Conservation (phyloP, 2,888 invertebrate species). For the Icerya purchasi region DNA sequence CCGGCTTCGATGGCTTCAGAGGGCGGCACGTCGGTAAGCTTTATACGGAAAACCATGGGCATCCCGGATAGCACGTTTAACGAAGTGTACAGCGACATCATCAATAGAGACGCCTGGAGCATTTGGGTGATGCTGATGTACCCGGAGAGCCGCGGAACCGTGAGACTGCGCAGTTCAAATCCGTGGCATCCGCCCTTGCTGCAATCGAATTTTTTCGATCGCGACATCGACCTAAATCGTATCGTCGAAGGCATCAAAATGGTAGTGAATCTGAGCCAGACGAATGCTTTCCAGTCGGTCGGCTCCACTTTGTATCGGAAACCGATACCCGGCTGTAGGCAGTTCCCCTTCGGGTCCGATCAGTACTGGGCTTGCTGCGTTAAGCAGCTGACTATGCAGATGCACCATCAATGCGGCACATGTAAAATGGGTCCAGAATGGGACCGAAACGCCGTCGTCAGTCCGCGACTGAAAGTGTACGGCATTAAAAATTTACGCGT, state of each 20-base stretch:
- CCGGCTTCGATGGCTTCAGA: slow-evolving; percentile 18
- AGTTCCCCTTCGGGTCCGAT: slow-evolving; percentile 36
- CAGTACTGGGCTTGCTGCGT: slow-evolving; percentile 54
- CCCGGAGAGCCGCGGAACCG: slow-evolving; percentile 48
- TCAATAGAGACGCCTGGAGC: slow-evolving; percentile 36
- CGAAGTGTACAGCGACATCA: slow-evolving; percentile 25
- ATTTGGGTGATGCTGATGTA: slow-evolving; percentile 51
- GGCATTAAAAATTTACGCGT: slow-evolving; percentile 28
- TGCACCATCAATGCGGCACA: slow-evolving; percentile 37
- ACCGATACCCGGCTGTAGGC: slow-evolving; percentile 45
- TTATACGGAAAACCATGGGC: slow-evolving; percentile 19
- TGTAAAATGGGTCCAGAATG: slow-evolving; percentile 21
- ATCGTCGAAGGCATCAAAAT: slow-evolving; percentile 37
- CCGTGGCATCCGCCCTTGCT: slow-evolving; percentile 56
- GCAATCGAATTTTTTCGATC: slow-evolving; percentile 53
- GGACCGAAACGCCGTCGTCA: slow-evolving; percentile 20
- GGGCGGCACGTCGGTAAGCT: slow-evolving; percentile 17
- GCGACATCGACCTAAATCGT: slow-evolving; percentile 39
- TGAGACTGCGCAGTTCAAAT: slow-evolving; percentile 39
- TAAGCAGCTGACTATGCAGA: slow-evolving; percentile 42
- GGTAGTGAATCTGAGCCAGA: slow-evolving; percentile 34
- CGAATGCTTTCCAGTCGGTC: slow-evolving; percentile 31
- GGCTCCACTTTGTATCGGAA: slow-evolving; percentile 32
- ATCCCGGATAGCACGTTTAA: slow-evolving; percentile 21
- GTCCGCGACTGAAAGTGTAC: slow-evolving; percentile 25